Evolutionary conservation across 2,113 vertebrate genomes (phyloP).

Genomic region (Crotalus helleri): DNA sequence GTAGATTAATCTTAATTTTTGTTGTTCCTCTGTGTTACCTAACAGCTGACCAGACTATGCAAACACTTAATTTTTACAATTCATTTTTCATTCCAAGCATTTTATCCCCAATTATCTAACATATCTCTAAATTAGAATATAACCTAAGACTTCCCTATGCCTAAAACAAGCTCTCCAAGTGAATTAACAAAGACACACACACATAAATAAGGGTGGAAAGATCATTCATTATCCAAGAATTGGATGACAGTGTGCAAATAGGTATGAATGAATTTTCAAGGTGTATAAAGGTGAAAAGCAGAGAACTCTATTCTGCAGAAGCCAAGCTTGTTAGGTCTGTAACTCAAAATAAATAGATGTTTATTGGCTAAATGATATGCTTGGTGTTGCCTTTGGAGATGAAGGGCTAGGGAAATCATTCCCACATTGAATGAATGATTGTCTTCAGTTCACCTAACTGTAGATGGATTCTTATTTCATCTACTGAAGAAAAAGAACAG

Average conservation of each 20-base stretch:
- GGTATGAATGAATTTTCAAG: not conserved
- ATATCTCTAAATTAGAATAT: not conserved
- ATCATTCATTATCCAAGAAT: not conserved
- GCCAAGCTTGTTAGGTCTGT: not conserved
- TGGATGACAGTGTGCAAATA: not conserved
- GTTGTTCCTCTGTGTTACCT: not conserved
- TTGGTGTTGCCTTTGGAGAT: not conserved
- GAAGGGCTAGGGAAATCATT: constrained; percentile 1
- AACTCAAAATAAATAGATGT: constrained; percentile 4
- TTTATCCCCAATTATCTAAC: not conserved
- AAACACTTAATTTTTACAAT: not conserved
- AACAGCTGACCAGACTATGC: not conserved
- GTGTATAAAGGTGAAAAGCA: not conserved
- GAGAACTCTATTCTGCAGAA: not conserved
- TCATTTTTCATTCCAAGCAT: not conserved
- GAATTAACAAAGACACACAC: not conserved
- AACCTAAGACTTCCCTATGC: not conserved
- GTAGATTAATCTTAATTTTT: not conserved
- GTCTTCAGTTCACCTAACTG: not conserved
- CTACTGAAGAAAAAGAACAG: not conserved
- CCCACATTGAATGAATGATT: constrained; percentile 1
- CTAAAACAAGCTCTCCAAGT: not conserved
- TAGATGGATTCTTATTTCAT: not conserved
- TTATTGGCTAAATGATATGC: not conserved
- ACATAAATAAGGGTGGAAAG: not conserved